Evolutionary conservation across 2,113 vertebrate genomes (phyloP), one percentile per base, ranked within the genome.

Genomic region (Piprites chloris): DNA sequence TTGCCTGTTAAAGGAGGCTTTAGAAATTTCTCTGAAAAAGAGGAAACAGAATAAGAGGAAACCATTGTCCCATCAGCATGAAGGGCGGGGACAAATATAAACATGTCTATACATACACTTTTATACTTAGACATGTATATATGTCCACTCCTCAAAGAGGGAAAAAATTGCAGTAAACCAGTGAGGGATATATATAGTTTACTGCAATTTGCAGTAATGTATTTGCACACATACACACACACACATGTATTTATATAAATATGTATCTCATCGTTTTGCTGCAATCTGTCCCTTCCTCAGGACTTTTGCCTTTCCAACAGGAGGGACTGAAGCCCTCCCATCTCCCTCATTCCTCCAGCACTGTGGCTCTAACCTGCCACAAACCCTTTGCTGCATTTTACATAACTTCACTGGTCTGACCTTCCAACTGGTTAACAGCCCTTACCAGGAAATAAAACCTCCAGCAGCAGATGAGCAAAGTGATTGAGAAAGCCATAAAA

Each of bases 381-480:
- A 90, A 68, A 27, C 62, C 50, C 39, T 59, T 89, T 5, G 9
- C 13, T 85, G 65, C 65, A 47, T 90, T 83, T 89, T 89, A 63
- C 66, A 14, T 39, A 82, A 95, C 78, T 96, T 94, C 88, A 91
- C 85, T 87, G 91, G 87, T 84, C 93, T 93, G 78, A 73, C 93
- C 97, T 93, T 75, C 91, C 95, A 96, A 97, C 79, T 80, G 65
- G 65, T 94, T 97, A 97, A 95, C 77, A 95, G 83, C 83, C 76
- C 89, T 97, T 94, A 94, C 96, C 94, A 94, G 87, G 87, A 97
- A 97, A 97, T 97, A 97, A 97, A 98, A 97, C 89, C 63, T 95
- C 91, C 89, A 69, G 67, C 49, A 90, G 87, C 89, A 97, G 92
- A 96, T 87, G 95, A 96, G 88, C 46, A 68, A 87, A 93, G 81